Conservation (phyloP, 2,797 vertebrate genomes). For the Microtus californicus region DNA sequence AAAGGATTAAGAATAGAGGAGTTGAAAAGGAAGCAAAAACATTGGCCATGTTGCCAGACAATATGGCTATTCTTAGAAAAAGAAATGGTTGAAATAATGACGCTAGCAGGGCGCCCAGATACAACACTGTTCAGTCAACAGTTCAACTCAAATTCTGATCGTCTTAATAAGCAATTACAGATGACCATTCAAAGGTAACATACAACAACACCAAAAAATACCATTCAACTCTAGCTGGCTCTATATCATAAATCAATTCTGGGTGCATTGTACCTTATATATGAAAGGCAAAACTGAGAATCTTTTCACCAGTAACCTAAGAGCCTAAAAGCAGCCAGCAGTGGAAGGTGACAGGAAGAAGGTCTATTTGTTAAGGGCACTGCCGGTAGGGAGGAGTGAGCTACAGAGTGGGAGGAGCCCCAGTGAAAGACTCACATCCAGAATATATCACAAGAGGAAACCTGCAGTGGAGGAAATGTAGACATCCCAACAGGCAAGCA, state of each 20-base stretch:
- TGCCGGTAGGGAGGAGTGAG: not conserved
- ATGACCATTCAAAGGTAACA: not conserved
- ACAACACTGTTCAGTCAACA: not conserved
- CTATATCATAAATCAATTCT: conserved; percentile 16
- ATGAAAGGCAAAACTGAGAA: conserved; percentile 10
- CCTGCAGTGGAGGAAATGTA: not conserved
- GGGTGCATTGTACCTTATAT: not conserved
- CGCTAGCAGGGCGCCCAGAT: not conserved
- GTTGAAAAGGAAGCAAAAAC: not conserved
- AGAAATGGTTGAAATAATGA: not conserved
- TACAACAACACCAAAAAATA: not conserved
- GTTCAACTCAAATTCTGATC: not conserved
- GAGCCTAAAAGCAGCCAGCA: not conserved
- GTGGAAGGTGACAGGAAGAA: not conserved
- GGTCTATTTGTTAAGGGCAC: not conserved
- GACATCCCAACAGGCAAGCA: not conserved
- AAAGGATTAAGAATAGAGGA: not conserved
- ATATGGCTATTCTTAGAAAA: not conserved
- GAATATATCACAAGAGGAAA: not conserved
- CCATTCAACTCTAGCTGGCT: not conserved
- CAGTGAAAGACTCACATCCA: conserved; percentile 2
- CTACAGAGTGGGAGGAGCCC: not conserved
- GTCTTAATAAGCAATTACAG: not conserved
- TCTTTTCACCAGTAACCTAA: not conserved
- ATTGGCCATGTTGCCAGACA: not conserved